A percentile compares a stretch with the other conserved stretches of the same genome.
Evolutionary conservation across 2,797 vertebrate species (phyloP).

Genomic region (Carduelis carduelis): DNA sequence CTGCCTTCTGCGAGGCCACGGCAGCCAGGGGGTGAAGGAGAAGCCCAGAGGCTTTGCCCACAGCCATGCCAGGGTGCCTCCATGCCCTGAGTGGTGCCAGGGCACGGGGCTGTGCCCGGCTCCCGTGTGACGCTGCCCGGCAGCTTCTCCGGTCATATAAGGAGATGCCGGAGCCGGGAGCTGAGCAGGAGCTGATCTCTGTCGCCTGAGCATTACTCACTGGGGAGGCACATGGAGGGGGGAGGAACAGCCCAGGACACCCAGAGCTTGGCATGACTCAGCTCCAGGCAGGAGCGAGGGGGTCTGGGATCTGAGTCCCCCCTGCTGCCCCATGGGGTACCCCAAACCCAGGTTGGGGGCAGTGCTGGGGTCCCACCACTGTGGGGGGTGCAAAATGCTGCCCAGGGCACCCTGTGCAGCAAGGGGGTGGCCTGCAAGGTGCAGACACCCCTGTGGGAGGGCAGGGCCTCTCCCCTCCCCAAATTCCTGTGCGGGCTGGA

Average conservation of each 20-base stretch:
- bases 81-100: fast-evolving
- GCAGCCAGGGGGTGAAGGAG: fast-evolving
- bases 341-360: neutral
- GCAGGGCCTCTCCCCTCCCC: neutral
- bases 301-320: fast-evolving
- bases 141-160: conserved; percentile 49
- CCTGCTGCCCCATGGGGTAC: neutral
- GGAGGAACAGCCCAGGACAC: neutral
- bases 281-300: neutral
- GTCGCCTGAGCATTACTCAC: conserved; percentile 61
- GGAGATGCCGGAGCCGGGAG: conserved; percentile 39
- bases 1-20: neutral
- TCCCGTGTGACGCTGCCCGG: neutral
- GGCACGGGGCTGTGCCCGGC: neutral
- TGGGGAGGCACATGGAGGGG: neutral
- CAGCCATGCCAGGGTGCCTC: fast-evolving
- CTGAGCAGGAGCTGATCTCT: neutral
- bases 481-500: neutral
- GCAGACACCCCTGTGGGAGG: neutral
- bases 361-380: fast-evolving
- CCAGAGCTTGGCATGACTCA: conserved; percentile 43
- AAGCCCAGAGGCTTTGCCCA: fast-evolving
- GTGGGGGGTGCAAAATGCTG: neutral
- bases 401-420: fast-evolving
- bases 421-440: fast-evolving